Conservation (phyloP, 2,113 vertebrate genomes). For the Pollimyrus isidori region DNA sequence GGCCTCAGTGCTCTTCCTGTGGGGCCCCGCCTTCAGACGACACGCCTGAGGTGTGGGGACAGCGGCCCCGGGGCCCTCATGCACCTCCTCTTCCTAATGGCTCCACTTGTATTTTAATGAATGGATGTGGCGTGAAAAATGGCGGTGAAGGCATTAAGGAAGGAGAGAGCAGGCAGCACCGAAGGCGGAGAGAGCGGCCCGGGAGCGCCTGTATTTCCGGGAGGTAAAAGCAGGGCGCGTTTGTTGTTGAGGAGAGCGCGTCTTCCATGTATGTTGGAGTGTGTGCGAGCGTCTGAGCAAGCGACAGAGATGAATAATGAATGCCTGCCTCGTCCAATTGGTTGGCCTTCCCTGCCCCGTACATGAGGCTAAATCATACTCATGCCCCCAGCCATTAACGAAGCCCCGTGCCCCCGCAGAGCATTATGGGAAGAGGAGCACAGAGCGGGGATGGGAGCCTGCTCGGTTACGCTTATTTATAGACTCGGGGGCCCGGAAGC, state of each 20-base stretch:
- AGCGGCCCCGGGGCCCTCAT: neutral
- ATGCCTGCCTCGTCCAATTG: neutral
- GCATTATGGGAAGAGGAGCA: neutral
- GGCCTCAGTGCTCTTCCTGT: neutral
- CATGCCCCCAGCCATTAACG: neutral
- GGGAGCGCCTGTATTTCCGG: neutral
- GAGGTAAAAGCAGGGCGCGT: neutral
- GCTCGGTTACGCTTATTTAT: neutral
- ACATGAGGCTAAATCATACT: neutral
- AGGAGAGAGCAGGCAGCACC: too few species aligned
- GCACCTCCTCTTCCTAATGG: neutral
- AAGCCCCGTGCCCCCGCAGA: neutral
- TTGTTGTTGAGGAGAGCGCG: neutral
- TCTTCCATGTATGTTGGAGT: neutral
- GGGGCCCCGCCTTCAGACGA: neutral
- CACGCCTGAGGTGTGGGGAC: neutral
- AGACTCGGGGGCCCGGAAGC: neutral
- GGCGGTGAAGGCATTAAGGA: neutral
- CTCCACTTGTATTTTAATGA: neutral
- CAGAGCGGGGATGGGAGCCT: neutral
- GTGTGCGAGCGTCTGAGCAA: neutral
- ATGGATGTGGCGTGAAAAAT: neutral
- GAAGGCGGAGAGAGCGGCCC: neutral
- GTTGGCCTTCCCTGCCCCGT: neutral
- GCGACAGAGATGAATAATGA: neutral